phyloP scores from a whole-genome alignment of 1,140 invertebrate genomes.

The Drosophila ironensis region DNA sequence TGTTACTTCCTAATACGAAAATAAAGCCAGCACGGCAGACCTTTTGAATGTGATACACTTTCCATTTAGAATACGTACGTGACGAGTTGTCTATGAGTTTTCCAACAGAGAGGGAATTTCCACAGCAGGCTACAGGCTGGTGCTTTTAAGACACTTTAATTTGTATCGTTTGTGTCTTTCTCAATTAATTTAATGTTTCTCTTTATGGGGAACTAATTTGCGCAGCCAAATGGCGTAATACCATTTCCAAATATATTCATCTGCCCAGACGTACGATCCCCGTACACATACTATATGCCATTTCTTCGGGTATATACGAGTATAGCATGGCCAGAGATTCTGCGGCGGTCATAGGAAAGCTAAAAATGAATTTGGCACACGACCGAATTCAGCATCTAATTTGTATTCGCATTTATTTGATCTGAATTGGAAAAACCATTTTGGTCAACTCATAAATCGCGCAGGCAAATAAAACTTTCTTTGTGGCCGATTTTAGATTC shows the following conservation, averaged over 20 bases:
- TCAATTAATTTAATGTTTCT: slow-evolving; percentile 34
- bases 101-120: no score
- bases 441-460: slow-evolving; percentile 21
- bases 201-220: slow-evolving; percentile 43
- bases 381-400: slow-evolving; percentile 27
- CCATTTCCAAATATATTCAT: slow-evolving; percentile 21
- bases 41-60: no score
- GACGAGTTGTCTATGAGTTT: no score
- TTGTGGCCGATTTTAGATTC: not conserved
- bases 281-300: slow-evolving; percentile 1
- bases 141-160: not conserved
- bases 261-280: not conserved
- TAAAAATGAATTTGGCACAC: slow-evolving; percentile 62
- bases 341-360: slow-evolving; percentile 31
- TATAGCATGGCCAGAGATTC: slow-evolving; percentile 17
- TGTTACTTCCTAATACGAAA: slow-evolving; percentile 14
- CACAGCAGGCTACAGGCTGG: no score
- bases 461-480: slow-evolving; percentile 23
- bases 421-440: slow-evolving; percentile 21
- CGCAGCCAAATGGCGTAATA: slow-evolving; percentile 40
- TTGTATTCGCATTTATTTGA: slow-evolving; percentile 4
- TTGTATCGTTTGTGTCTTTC: no score
- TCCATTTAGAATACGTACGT: no score
- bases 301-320: slow-evolving; percentile 7
- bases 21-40: no score